Evolutionary conservation across 2,113 vertebrate species (phyloP).

Genomic region (Cygnus buccinator): DNA sequence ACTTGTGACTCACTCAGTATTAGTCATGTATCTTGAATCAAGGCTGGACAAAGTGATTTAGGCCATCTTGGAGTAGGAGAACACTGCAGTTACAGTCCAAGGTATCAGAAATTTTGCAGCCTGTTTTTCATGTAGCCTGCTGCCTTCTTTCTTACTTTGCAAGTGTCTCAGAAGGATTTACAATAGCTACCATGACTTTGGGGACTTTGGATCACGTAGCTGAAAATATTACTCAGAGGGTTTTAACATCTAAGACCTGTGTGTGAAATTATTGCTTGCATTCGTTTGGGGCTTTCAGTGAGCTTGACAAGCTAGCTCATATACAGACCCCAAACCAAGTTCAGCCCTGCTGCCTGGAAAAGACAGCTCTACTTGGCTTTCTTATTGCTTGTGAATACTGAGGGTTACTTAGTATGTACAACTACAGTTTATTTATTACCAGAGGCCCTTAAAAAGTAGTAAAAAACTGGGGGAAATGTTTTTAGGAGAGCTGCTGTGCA

Average conservation of each 20-base stretch:
- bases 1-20: slow-evolving; percentile 29
- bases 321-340: slow-evolving; percentile 70
- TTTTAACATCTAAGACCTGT: slow-evolving; percentile 55
- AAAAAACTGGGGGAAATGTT: slow-evolving; percentile 28
- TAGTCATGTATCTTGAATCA: slow-evolving; percentile 19
- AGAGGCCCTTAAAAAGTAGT: slow-evolving; percentile 74
- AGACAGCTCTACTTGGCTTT: slow-evolving; percentile 71
- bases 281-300: slow-evolving; percentile 68
- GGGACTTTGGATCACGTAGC: slow-evolving; percentile 66
- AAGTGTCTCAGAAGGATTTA: slow-evolving; percentile 21
- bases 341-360: slow-evolving; percentile 64
- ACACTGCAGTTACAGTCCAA: slow-evolving; percentile 28
- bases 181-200: slow-evolving; percentile 34
- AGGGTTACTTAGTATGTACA: slow-evolving; percentile 76
- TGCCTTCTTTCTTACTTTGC: slow-evolving; percentile 29
- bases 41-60: slow-evolving; percentile 50
- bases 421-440: slow-evolving; percentile 68
- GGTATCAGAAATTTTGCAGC: background rate
- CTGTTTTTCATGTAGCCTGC: slow-evolving; percentile 37
- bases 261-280: slow-evolving; percentile 81
- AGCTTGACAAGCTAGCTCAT: slow-evolving; percentile 68
- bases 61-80: slow-evolving; percentile 57
- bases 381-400: slow-evolving; percentile 86
- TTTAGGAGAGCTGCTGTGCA: slow-evolving; percentile 59
- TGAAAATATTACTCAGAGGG: slow-evolving; percentile 39